Conservation (phyloP, 1,140 invertebrate genomes). For the Aphidius gifuensis region DNA sequence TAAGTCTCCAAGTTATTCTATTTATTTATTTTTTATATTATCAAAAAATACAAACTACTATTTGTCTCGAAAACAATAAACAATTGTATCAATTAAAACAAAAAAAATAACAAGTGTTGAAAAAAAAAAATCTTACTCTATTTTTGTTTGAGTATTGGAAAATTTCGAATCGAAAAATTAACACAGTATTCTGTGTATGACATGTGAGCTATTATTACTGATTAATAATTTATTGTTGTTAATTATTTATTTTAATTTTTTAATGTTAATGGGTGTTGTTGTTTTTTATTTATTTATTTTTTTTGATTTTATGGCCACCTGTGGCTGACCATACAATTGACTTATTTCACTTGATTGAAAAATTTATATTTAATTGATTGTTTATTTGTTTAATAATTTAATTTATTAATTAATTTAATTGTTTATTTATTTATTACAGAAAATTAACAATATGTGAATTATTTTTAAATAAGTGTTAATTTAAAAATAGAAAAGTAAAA, state of each 20-base stretch:
- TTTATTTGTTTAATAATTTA: too few species aligned
- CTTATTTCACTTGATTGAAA: too few species aligned
- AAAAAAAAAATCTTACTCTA: constrained; percentile 10
- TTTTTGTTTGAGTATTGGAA: not conserved
- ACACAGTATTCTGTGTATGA: not conserved
- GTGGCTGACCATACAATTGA: constrained; percentile 8
- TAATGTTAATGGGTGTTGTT: not conserved
- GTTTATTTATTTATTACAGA: too few species aligned
- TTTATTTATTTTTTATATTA: not conserved
- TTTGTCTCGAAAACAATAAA: too few species aligned
- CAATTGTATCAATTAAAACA: too few species aligned
- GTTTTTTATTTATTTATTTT: not conserved
- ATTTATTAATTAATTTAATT: too few species aligned
- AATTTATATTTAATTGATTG: too few species aligned
- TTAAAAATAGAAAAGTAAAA: not conserved
- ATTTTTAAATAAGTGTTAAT: constrained; percentile 8
- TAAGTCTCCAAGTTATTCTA: not conserved
- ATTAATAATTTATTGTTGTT: too few species aligned
- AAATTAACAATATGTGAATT: not conserved
- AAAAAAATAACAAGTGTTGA: constrained; percentile 5
- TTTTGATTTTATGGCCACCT: constrained; percentile 8
- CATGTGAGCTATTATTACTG: too few species aligned
- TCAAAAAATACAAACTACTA: too few species aligned
- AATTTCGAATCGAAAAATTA: too few species aligned
- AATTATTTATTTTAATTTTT: not conserved